phyloP scores from a whole-genome alignment of 2,888 invertebrate species.

The Drosophila meridiana region DNA sequence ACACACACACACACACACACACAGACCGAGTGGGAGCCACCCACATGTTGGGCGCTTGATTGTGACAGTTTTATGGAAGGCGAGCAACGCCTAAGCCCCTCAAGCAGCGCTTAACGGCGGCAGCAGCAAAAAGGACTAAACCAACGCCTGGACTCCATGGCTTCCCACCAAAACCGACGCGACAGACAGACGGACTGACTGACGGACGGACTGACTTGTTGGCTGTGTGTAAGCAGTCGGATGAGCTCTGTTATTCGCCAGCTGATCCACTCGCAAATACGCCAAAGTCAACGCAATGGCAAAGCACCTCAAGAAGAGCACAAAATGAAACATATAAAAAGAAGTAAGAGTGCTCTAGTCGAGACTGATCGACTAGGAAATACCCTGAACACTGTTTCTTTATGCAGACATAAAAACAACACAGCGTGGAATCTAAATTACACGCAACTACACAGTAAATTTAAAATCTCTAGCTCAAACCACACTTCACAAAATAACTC shows the following conservation, averaged over 20 bases:
- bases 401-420: too few species aligned
- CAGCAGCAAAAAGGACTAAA: constrained; percentile 33
- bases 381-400: too few species aligned
- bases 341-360: not conserved
- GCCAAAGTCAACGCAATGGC: constrained; percentile 25
- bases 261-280: constrained; percentile 64
- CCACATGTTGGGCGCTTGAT: constrained; percentile 12
- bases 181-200: constrained; percentile 2
- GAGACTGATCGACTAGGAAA: too few species aligned
- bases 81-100: constrained; percentile 61
- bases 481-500: too few species aligned
- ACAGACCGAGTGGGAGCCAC: not conserved
- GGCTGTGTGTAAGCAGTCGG: constrained; percentile 62
- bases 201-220: constrained; percentile 31
- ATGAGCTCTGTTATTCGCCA: constrained; percentile 64
- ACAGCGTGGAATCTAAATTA: too few species aligned
- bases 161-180: constrained; percentile 1
- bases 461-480: too few species aligned
- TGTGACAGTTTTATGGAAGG: constrained; percentile 56
- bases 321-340: not conserved
- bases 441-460: too few species aligned
- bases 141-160: constrained; percentile 29
- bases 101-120: constrained; percentile 64
- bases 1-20: not conserved
- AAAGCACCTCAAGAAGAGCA: constrained; percentile 31